A percentile compares a stretch with the other conserved stretches of the same genome.
Evolutionary conservation across 1,140 invertebrate species (phyloP).

Genomic region (Trinorchestia longiramus): DNA sequence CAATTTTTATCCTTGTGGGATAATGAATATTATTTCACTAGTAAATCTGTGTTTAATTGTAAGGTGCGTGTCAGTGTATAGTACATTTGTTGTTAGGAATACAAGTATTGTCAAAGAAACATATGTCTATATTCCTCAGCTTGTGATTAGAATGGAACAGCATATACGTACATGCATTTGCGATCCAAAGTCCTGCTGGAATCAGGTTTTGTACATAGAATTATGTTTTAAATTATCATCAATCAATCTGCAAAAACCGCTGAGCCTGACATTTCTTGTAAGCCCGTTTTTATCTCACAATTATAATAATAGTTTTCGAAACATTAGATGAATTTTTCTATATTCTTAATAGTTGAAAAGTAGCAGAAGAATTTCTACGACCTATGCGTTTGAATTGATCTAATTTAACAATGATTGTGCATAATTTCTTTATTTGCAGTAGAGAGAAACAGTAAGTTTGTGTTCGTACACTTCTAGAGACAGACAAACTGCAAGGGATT

Average conservation of each 20-base stretch:
- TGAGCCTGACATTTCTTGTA: not conserved
- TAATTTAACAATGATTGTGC: not conserved
- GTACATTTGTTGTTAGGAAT: not conserved
- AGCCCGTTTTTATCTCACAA: not conserved
- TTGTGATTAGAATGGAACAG: not conserved
- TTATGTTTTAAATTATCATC: not conserved
- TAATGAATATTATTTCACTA: not conserved
- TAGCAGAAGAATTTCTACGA: not conserved
- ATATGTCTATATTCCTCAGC: not conserved
- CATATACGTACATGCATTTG: not conserved
- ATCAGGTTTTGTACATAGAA: not conserved
- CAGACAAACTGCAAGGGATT: no score
- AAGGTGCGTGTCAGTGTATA: not conserved
- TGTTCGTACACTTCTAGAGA: no score
- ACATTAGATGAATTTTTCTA: not conserved
- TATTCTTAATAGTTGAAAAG: not conserved
- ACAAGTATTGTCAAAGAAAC: not conserved
- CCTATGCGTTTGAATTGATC: not conserved
- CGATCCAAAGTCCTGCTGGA: not conserved
- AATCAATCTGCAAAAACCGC: not conserved
- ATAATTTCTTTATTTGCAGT: not conserved
- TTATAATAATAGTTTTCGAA: not conserved
- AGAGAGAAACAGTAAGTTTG: no score
- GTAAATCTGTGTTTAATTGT: not conserved
- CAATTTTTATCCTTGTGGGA: not conserved